These are phyloP conservation scores for Atopsyche davidsoni DNA, from an alignment of 1,140 invertebrate genomes.

Conservation along the genomic window DNA sequence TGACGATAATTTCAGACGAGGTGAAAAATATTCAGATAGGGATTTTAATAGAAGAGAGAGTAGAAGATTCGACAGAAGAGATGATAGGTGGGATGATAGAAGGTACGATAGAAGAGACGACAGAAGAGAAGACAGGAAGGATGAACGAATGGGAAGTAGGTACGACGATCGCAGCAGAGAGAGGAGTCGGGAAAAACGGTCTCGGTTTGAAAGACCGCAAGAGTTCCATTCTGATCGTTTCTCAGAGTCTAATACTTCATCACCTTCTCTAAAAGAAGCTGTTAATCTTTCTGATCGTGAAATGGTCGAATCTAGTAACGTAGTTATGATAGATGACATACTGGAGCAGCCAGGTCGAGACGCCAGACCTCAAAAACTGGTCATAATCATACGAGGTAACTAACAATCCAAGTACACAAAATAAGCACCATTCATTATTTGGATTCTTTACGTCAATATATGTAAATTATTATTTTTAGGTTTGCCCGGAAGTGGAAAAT, in stretches of 20 bases:
- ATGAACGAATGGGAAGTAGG: constrained; percentile 29
- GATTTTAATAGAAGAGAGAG: constrained; percentile 1
- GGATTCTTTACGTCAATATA: neutral
- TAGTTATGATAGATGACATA: constrained; percentile 76
- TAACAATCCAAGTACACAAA: no score
- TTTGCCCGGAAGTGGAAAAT: constrained; percentile 85
- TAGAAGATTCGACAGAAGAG: neutral
- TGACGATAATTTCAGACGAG: constrained; percentile 22
- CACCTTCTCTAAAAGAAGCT: no score
- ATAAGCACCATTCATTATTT: neutral
- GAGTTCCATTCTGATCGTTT: no score
- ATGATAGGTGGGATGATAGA: neutral
- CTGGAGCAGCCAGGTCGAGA: constrained; percentile 66
- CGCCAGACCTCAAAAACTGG: constrained; percentile 73
- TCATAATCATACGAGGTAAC: constrained; percentile 80
- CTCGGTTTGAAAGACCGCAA: constrained; percentile 23
- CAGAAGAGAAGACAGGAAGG: constrained; percentile 30
- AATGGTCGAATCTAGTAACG: constrained; percentile 30
- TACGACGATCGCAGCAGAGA: constrained; percentile 34
- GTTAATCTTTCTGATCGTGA: neutral
- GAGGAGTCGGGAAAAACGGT: constrained; percentile 28
- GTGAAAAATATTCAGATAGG: constrained; percentile 23
- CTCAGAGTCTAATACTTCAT: no score
- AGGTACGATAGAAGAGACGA: constrained; percentile 34
- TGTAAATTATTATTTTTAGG: constrained; percentile 51